Base-by-base conservation (phyloP, 2,888 invertebrate genomes). In the Anodontia alba region DNA sequence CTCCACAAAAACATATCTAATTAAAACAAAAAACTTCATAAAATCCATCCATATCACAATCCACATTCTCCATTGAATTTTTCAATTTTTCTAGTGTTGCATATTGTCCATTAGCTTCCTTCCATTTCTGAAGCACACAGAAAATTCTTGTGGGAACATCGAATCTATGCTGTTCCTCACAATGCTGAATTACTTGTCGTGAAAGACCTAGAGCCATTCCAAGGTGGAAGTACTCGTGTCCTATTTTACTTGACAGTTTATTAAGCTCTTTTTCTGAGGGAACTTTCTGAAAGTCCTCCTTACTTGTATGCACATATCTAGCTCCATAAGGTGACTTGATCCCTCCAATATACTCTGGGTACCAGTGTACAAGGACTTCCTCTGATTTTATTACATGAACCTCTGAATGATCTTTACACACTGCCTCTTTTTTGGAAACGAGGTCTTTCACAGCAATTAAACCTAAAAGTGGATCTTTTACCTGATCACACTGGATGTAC, bases 251-350 rank as follows among this genome's bases (percentile, higher is more conserved):
- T 31, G 68, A 31, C 8, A 79, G 15, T 29, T 36, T 29, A 26
- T 20, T 71, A n/a, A 83, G 46, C 43, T 83, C 79, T 38, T 46
- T 73, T 31, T 73, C 73, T n/a, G 72, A 54, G 68, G 78, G 78
- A 29, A 49, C 23, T 54, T 68, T 71, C 10, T 54, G n/a, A 10
- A 78, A 69, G 20, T 43, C 57, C 23, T 26, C 31, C 3, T 67
- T 15, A 51, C 51, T 17, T 38, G 38, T 33, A 36, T 33, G 20
- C 5, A 38, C 7, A 38, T 38, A 8, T 38, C 43, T 46, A 36
- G 29, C 29, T n/a, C 29, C 10, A 23, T 72, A 1, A 17, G 17
- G 1, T 7, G 23, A 3, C 33, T 33, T 62, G 31, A 33, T 71
- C 36, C 54, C 38, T 36, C 46, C 5, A 29, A 57, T 23, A 33